Base-by-base conservation (phyloP, 2,888 invertebrate genomes). In the Aphodius sticticus region DNA sequence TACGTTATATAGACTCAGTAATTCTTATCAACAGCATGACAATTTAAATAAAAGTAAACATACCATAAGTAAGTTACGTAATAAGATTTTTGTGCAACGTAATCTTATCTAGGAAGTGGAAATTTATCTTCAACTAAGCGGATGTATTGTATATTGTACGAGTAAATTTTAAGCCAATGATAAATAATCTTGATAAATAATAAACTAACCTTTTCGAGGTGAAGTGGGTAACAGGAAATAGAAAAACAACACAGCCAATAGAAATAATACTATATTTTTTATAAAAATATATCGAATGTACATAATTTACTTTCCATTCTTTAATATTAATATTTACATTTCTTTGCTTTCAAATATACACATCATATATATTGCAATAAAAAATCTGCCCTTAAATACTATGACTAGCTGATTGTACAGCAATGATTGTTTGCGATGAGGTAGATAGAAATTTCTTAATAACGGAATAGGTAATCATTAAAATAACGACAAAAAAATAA, bases 341-440 rank as follows among this genome's bases (percentile, higher is more conserved):
- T 74, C 38, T 80, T 78, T 80, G 70, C 77, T 80, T 80, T 77
- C 70, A 78, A 78, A 76, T 76, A 76, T 79, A 72, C 72, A 78
- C 70, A 77, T 78, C 72, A 78, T 78, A 78, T 38, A 80, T 80
- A 80, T 78, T 74, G 74, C 74, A 35, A 74, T 74, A 74, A 80
- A 80, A 77, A 78, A 80, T 80, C 78, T 79, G 77, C 77, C 78
- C 79, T 81, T 79, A 79, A 88, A 83, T 87, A 86, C 89, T 89
- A 89, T 89, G 89, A 89, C 89, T 89, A 89, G 89, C 89, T 89
- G 89, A 87, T 88, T 88, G 87, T 89, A 89, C 89, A 89, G 89
- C 89, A 89, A 88, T 88, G 87, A 88, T 88, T 89, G 88, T 89
- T 74, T 88, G 87, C 87, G 87, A 87, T 89, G 89, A 89, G 89